Evolutionary conservation across 2,797 vertebrate species (phyloP), one percentile per base, ranked within the genome.

Genomic region (Myioborus melanocephalus): DNA sequence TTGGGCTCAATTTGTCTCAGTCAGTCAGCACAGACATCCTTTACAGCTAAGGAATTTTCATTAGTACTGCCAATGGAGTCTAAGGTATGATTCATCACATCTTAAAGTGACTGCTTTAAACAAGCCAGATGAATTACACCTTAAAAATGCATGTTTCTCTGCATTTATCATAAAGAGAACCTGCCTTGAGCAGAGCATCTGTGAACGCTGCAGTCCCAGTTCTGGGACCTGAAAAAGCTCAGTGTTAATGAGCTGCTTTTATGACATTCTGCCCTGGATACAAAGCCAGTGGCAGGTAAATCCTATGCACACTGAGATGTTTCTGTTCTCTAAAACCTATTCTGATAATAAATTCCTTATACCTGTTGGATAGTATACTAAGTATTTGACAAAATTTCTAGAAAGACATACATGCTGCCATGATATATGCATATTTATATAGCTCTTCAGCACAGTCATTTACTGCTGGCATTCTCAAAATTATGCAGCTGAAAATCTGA

Each of bases 31-130:
- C 5, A 52, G 66, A 59, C 76, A 65, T 91, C 61, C 41, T 82
- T 88, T 26, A 86, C 46, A 93, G n/a, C 68, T 71, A 83, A 91
- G 43, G 55, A 78, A 61, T 91, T 94, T 95, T 93, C 83, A 90
- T 95, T 90, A 88, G 20, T 50, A 28, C 73, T 88, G 72, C 24
- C 83, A 86, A 30, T 59, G 47, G 37, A 66, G 63, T 69, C 72
- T 72, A 63, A 91, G 52, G n/a, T 76, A 77, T 63, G 65, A 93
- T 94, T 88, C 90, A 90, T 84, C 88, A 84, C 77, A 84, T 88
- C 68, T 69, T 90, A 68, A 93, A 94, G 87, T 79, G 72, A 27
- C 60, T 93, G 66, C 69, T 94, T 94, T 70, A 84, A 94, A 90
- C 55, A 81, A 91, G 39, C 28, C 77, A 84, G 69, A 83, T 78